Evolutionary conservation across 2,888 invertebrate species (phyloP).

Genomic region (Drosophila lutescens): DNA sequence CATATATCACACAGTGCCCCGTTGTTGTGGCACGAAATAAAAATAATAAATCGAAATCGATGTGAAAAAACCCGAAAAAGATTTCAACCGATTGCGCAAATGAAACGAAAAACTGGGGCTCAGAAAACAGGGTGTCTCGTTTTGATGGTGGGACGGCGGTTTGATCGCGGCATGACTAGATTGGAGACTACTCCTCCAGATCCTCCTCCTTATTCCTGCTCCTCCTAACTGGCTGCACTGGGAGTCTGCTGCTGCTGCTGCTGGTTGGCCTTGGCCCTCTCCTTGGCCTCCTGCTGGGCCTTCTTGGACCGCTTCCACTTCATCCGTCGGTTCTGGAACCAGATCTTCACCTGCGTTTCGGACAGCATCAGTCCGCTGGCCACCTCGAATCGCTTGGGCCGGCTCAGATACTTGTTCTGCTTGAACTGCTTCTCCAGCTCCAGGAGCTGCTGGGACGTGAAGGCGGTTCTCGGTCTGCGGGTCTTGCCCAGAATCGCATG

Average conservation of each 20-base stretch:
- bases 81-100: constrained; percentile 75
- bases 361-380: constrained; percentile 98
- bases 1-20: constrained; percentile 76
- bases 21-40: constrained; percentile 48
- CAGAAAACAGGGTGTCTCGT: constrained; percentile 25
- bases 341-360: constrained; percentile 99
- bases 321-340: constrained; percentile 99
- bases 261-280: constrained; percentile 82
- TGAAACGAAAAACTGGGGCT: constrained; percentile 19
- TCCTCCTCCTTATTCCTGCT: constrained; percentile 14
- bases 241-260: constrained; percentile 62
- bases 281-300: constrained; percentile 94
- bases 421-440: constrained; percentile 99
- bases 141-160: constrained; percentile 59
- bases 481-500: constrained; percentile 94
- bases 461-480: constrained; percentile 97
- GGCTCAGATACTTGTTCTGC: constrained; percentile 98
- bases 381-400: constrained; percentile 99
- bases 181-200: constrained; percentile 23
- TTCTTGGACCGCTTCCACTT: constrained; percentile 99
- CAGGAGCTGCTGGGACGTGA: constrained; percentile 97
- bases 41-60: constrained; percentile 49
- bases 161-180: constrained; percentile 68
- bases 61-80: constrained; percentile 41
- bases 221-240: constrained; percentile 59